phyloP scores from a whole-genome alignment of 2,888 invertebrate species.

The Temnothorax ravouxi region DNA sequence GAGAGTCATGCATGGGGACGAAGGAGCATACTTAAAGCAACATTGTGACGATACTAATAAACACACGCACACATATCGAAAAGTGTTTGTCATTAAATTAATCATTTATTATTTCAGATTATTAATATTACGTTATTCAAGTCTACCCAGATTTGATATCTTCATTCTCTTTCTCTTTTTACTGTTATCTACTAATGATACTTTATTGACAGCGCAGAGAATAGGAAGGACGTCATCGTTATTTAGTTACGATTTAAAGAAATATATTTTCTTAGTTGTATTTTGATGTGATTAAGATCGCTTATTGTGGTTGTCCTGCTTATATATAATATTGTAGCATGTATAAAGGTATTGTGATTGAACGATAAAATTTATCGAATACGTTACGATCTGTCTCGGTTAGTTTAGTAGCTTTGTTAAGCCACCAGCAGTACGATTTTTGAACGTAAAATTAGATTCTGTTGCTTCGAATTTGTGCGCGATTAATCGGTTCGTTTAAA shows the following conservation, averaged over 20 bases:
- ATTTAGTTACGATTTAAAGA: not conserved
- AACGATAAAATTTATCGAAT: conserved; percentile 24
- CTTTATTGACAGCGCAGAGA: not conserved
- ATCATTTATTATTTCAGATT: conserved; percentile 16
- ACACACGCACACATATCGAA: conserved; percentile 53
- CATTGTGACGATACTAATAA: conserved; percentile 60
- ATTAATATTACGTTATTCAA: conserved; percentile 1
- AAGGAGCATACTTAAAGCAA: conserved; percentile 47
- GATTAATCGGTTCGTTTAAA: not conserved
- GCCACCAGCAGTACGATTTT: conserved; percentile 84
- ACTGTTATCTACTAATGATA: not conserved
- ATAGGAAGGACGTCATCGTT: not conserved
- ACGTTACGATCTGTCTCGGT: conserved; percentile 20
- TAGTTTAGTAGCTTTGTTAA: conserved; percentile 64
- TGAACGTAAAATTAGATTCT: conserved; percentile 58
- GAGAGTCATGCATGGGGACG: not conserved
- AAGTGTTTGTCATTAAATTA: conserved; percentile 56
- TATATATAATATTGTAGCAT: conserved; percentile 47
- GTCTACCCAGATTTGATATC: conserved; percentile 28
- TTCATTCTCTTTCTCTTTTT: not conserved
- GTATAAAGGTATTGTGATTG: conserved; percentile 59
- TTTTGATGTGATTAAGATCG: not conserved
- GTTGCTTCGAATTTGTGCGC: not conserved
- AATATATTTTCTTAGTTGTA: conserved; percentile 3
- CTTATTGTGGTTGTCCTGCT: not conserved